A percentile compares a stretch with the other conserved stretches of the same genome.
Conservation (phyloP, 2,888 invertebrate species). For the Himalopsyche kuldschensis region DNA sequence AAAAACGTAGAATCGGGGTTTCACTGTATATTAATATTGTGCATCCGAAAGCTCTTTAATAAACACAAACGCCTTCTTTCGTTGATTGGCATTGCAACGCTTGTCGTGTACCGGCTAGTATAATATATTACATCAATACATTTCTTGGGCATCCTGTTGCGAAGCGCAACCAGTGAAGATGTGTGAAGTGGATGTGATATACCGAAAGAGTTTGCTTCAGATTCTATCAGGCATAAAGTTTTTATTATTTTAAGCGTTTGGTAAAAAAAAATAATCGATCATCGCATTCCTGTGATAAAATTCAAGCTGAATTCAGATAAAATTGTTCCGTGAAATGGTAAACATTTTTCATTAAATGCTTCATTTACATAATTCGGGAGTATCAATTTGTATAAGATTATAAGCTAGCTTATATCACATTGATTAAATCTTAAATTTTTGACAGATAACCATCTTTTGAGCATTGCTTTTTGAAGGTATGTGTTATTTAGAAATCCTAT, state of each 20-base stretch:
- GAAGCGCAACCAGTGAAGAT: neutral
- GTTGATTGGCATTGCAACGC: too few species aligned
- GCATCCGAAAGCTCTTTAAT: too few species aligned
- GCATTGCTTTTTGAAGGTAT: neutral
- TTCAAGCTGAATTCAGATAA: neutral
- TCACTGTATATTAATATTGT: too few species aligned
- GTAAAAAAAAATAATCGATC: neutral
- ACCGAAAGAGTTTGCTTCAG: conserved; percentile 15
- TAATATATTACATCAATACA: neutral
- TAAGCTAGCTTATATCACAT: neutral
- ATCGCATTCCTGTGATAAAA: neutral
- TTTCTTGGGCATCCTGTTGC: neutral
- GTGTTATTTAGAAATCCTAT: too few species aligned
- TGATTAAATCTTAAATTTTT: neutral
- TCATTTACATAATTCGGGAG: neutral
- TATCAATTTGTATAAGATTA: neutral
- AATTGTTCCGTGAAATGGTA: neutral
- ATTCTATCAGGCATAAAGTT: conserved; percentile 6
- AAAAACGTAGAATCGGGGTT: too few species aligned
- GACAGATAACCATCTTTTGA: neutral
- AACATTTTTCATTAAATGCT: neutral
- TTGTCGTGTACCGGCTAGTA: too few species aligned
- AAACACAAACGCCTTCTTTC: too few species aligned
- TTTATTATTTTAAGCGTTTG: neutral
- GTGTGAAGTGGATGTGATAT: neutral